A percentile compares a stretch with the other conserved stretches of the same genome.
Evolutionary conservation across 2,888 invertebrate genomes (phyloP).

Genomic region (Oxytorus armatus): DNA sequence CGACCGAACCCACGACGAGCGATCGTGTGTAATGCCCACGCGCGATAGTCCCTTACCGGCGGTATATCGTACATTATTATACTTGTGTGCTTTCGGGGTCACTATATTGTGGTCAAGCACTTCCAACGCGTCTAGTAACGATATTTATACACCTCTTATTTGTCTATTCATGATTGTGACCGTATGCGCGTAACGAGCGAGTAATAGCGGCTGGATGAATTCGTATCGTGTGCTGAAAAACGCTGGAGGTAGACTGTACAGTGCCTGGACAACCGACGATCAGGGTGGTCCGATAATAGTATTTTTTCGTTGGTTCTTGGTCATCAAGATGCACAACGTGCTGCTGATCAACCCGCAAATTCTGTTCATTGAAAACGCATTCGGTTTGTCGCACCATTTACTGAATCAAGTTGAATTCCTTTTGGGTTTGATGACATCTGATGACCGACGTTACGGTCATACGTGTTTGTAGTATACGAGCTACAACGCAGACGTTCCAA

Average conservation of each 20-base stretch:
- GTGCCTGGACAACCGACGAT: not conserved
- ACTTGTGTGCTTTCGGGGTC: conserved; percentile 5
- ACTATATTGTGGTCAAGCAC: conserved; percentile 19
- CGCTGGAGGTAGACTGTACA: not conserved
- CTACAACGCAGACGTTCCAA: too few species aligned
- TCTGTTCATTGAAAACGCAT: too few species aligned
- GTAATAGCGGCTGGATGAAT: not conserved
- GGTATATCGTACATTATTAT: not conserved
- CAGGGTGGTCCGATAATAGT: not conserved
- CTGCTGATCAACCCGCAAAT: too few species aligned
- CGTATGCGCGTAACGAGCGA: not conserved
- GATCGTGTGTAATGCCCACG: conserved; percentile 17
- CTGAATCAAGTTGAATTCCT: too few species aligned
- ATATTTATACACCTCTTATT: conserved; percentile 9
- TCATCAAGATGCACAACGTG: too few species aligned
- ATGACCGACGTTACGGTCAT: too few species aligned
- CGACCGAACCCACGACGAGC: not conserved
- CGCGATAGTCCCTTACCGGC: conserved; percentile 4
- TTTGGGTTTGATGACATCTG: too few species aligned
- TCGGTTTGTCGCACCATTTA: too few species aligned
- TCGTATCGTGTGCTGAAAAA: not conserved
- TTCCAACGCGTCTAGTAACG: not conserved
- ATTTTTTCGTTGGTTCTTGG: too few species aligned
- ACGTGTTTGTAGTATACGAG: too few species aligned
- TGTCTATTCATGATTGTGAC: not conserved